Conservation (phyloP, 2,113 vertebrate species). For the Thermophis baileyi region DNA sequence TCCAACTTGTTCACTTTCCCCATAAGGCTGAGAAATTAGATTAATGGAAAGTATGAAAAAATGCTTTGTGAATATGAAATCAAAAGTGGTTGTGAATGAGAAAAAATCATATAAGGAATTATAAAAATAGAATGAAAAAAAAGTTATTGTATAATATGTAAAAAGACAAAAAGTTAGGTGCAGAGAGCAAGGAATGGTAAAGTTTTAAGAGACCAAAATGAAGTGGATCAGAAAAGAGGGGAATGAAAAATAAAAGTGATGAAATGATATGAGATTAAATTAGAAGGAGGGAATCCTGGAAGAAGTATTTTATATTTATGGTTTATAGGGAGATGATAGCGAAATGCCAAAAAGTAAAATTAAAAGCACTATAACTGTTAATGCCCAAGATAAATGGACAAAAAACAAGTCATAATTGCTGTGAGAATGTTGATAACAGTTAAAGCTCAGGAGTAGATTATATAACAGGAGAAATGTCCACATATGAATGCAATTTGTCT, state of each 20-base stretch:
- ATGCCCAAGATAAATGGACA: background rate
- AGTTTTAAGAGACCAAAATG: background rate
- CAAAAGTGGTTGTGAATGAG: background rate
- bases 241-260: background rate
- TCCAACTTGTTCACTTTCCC: background rate
- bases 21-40: background rate
- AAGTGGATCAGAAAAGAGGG: background rate
- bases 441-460: background rate
- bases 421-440: background rate
- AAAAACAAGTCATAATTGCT: background rate
- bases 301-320: background rate
- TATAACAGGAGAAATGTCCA: background rate
- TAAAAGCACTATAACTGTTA: background rate
- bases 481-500: background rate
- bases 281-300: background rate
- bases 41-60: background rate
- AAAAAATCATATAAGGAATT: background rate
- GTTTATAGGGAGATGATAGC: background rate
- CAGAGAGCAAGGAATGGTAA: background rate
- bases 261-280: background rate
- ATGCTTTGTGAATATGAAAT: background rate
- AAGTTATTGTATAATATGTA: background rate
- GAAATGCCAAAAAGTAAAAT: background rate
- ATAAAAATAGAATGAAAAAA: background rate
- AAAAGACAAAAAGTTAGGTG: background rate